Evolutionary conservation across 2,797 vertebrate genomes (phyloP).

Genomic region (Zalophus californianus): DNA sequence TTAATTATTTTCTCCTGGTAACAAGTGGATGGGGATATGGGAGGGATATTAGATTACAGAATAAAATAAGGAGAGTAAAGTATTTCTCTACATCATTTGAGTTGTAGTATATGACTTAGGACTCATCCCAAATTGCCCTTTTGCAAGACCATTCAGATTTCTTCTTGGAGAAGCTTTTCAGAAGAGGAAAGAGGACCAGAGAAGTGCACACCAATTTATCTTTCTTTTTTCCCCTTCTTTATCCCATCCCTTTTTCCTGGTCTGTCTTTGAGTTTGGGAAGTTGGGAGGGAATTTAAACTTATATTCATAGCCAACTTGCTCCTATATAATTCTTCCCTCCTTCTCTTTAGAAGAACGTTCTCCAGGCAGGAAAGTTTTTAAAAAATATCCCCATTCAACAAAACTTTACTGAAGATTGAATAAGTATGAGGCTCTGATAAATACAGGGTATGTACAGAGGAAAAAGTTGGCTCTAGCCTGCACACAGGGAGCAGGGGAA

Average conservation of each 20-base stretch:
- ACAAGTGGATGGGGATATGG: neutral
- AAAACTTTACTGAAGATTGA: neutral
- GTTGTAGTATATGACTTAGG: neutral
- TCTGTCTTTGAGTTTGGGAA: neutral
- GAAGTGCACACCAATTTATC: neutral
- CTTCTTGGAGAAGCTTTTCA: neutral
- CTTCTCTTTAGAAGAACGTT: neutral
- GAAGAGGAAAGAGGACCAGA: neutral
- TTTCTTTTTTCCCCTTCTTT: neutral
- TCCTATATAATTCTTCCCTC: neutral
- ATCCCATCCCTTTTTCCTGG: neutral
- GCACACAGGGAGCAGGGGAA: neutral
- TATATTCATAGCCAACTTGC: neutral
- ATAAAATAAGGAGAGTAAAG: conserved; percentile 17
- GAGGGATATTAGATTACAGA: neutral
- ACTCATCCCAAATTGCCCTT: neutral
- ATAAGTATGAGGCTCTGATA: neutral
- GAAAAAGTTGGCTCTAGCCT: neutral
- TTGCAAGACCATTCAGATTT: neutral
- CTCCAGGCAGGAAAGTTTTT: neutral
- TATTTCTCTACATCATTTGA: neutral
- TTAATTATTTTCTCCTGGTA: conserved; percentile 20
- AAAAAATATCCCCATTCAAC: neutral
- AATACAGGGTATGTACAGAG: neutral
- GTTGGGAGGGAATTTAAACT: conserved; percentile 12